Evolutionary conservation across 2,888 invertebrate genomes (phyloP).

Genomic region (Eulithis testata): DNA sequence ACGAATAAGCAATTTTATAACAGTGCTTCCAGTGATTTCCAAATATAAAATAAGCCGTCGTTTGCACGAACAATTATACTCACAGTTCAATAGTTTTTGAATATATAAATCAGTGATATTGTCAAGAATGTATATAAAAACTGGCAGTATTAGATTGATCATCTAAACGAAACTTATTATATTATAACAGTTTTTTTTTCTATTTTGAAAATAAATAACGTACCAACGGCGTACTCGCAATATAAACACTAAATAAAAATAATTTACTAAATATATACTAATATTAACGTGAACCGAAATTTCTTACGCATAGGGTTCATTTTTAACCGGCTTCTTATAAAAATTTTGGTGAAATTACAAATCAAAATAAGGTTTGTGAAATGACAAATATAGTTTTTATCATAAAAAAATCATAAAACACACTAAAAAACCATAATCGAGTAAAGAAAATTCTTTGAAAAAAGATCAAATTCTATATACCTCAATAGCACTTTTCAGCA

Average conservation of each 20-base stretch:
- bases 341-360: no score
- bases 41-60: constrained; percentile 10
- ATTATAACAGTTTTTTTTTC: neutral
- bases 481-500: no score
- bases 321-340: neutral
- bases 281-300: neutral
- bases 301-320: constrained; percentile 8
- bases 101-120: neutral
- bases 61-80: constrained; percentile 3
- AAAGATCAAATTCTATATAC: no score
- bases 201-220: constrained; percentile 12
- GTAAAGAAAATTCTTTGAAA: no score
- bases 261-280: constrained; percentile 17
- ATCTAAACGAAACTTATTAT: neutral
- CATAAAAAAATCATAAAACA: no score
- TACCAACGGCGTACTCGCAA: constrained; percentile 10
- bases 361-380: no score
- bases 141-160: constrained; percentile 2
- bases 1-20: constrained; percentile 28
- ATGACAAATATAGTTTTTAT: no score
- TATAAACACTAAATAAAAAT: constrained; percentile 16
- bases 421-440: no score
- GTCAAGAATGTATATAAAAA: neutral
- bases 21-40: constrained; percentile 26
- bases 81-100: no score